Percentiles rank a stretch among this genome's conserved stretches.
Evolutionary conservation across 2,888 invertebrate genomes (phyloP).

Genomic region (Poecilus cupreus): DNA sequence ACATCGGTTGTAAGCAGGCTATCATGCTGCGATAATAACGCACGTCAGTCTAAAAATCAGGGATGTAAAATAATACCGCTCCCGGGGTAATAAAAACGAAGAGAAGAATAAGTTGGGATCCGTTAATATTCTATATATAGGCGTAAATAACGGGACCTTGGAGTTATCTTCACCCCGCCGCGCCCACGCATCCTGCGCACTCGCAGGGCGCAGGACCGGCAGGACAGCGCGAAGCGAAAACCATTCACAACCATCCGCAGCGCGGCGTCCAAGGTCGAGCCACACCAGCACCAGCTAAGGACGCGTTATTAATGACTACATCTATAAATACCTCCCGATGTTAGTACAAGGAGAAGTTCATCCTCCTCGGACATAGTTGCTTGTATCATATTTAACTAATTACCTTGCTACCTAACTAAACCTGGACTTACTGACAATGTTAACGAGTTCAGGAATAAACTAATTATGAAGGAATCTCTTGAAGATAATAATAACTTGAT

Average conservation of each 20-base stretch:
- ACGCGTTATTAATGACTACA: not conserved
- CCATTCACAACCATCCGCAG: constrained; percentile 27
- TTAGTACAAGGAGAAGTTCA: not conserved
- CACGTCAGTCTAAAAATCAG: not conserved
- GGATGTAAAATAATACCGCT: not conserved
- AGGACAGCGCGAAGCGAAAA: not conserved
- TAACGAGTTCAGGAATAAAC: too few species aligned
- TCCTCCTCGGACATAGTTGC: not conserved
- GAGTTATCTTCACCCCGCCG: not conserved
- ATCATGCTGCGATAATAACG: not conserved
- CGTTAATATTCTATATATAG: constrained; percentile 45
- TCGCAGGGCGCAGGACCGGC: not conserved
- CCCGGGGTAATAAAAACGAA: constrained; percentile 5
- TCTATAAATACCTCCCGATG: not conserved
- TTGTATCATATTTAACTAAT: not conserved
- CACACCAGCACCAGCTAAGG: not conserved
- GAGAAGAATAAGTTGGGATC: constrained; percentile 36
- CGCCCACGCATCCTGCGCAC: constrained; percentile 22
- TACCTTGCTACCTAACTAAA: not conserved
- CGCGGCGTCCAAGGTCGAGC: not conserved
- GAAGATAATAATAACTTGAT: too few species aligned
- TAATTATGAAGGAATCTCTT: too few species aligned
- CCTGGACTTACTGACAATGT: too few species aligned
- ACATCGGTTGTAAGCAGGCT: not conserved
- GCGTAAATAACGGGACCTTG: constrained; percentile 26